Evolutionary conservation across 35 echinoderm and acorn worm genomes (phyloP), one percentile per base, ranked within the genome.

Genomic region (Ptychodera flava): DNA sequence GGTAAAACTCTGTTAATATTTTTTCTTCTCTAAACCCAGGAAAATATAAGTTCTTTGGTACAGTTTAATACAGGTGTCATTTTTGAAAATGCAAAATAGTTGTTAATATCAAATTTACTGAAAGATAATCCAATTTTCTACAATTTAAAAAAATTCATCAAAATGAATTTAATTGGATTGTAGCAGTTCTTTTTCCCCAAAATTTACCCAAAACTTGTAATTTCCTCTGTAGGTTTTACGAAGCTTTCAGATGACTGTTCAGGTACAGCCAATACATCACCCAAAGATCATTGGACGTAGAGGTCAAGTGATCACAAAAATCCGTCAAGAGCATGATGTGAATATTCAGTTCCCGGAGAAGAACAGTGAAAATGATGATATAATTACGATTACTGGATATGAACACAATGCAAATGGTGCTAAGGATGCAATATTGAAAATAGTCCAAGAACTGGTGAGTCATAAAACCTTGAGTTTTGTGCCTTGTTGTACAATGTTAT

Each of bases 211-310:
- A n/a, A n/a, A n/a, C n/a, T n/a, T n/a, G n/a, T n/a, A n/a, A n/a
- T n/a, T n/a, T n/a, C 33, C 31, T n/a, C 22, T 37, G 31, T 45
- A 99, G 96, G 91, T 88, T 80, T 86, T 94, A 1, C 79, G 83
- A 35, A 88, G 83, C 45, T 99, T 92, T 82, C 45, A 86, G 6
- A 28, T 92, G 28, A 85, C 88, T 38, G 31, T 99, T 34, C 77
- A 77, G 0, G 93, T 99, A 31, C 90, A 92, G 45, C 87, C 90
- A 0, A 92, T 94, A 85, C 87, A 99, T 80, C 92, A 99, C 36
- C 96, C 96, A n/a, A 99, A 99, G 90, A 99, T 99, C 90, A 99
- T 99, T 34, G 96, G 96, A 1, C 90, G 96, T 1, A 92, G 87
- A 80, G 96, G 96, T 38, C 80, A 84, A 0, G 83, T 99, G 38